phyloP scores from a whole-genome alignment of 2,113 vertebrate species.

The Odontesthes bonariensis region DNA sequence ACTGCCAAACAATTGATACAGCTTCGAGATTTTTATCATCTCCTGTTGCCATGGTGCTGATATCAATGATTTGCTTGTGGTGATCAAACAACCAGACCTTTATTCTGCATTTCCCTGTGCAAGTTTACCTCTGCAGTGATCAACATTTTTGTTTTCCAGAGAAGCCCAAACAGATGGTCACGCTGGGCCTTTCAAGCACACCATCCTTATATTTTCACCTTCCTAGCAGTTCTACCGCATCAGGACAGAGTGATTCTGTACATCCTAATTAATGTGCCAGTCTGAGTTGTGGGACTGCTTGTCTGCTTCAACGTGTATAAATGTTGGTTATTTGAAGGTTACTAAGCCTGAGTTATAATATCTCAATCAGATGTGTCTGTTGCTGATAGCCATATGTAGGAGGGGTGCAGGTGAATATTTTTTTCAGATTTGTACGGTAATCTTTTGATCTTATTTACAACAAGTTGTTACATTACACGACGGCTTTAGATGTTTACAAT shows the following conservation, averaged over 20 bases:
- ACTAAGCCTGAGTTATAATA: constrained; percentile 13
- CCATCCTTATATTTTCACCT: constrained; percentile 1
- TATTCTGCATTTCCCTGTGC: constrained; percentile 38
- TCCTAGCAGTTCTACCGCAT: background rate
- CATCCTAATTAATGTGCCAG: constrained; percentile 11
- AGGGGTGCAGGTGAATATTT: background rate
- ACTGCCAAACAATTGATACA: background rate
- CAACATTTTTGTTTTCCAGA: constrained; percentile 17
- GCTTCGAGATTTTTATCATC: background rate
- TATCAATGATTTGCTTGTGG: constrained; percentile 47
- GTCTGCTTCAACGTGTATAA: constrained; percentile 2
- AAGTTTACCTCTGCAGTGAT: constrained; percentile 19
- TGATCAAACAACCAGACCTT: constrained; percentile 40
- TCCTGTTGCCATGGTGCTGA: constrained; percentile 40
- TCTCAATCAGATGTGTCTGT: constrained; percentile 16
- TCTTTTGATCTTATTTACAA: background rate
- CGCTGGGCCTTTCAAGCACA: constrained; percentile 19
- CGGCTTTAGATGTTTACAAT: background rate
- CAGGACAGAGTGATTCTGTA: constrained; percentile 9
- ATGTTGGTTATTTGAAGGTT: constrained; percentile 13
- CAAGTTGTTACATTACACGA: background rate
- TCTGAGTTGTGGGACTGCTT: background rate
- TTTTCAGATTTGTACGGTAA: background rate
- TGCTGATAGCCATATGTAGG: background rate
- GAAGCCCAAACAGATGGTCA: constrained; percentile 59